These are phyloP conservation scores for Microctonus hyperodae DNA, from an alignment of 2,888 invertebrate species.

Conservation along the genomic window DNA sequence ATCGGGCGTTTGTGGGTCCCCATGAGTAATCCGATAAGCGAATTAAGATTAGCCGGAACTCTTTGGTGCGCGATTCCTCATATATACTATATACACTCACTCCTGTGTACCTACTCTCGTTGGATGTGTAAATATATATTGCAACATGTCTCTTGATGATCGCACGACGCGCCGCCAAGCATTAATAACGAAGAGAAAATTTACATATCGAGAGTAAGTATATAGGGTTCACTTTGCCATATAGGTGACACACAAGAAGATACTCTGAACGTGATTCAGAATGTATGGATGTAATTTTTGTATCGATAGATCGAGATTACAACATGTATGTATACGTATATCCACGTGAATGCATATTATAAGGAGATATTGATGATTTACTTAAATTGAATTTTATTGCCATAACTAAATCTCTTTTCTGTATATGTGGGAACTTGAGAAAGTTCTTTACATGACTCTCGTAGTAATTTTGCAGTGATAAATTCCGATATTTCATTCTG, in stretches of 20 bases:
- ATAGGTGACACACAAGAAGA: slow-evolving; percentile 22
- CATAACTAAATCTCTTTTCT: background rate
- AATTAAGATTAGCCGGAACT: slow-evolving; percentile 58
- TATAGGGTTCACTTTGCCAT: slow-evolving; percentile 6
- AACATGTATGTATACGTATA: background rate
- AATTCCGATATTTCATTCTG: slow-evolving; percentile 16
- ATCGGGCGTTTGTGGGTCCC: slow-evolving; percentile 45
- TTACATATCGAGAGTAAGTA: slow-evolving; percentile 34
- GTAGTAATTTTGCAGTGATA: slow-evolving; percentile 1
- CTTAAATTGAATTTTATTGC: slow-evolving; percentile 11
- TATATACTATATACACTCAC: too few relatives aligned
- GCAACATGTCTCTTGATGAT: background rate
- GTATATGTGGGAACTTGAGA: slow-evolving; percentile 23
- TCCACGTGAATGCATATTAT: background rate
- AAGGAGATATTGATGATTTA: slow-evolving; percentile 6
- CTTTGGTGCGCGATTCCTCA: slow-evolving; percentile 26
- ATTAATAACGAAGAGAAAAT: slow-evolving; percentile 14
- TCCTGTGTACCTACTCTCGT: background rate
- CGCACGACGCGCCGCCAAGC: background rate
- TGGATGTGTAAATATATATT: background rate
- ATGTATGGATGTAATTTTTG: background rate
- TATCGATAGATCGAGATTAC: background rate
- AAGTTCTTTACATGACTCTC: slow-evolving; percentile 19
- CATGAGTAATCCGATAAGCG: slow-evolving; percentile 61
- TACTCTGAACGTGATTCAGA: background rate